A percentile compares a stretch with the other conserved stretches of the same genome.
phyloP scores from a whole-genome alignment of 2,888 invertebrate species.

The Empis stercorea region DNA sequence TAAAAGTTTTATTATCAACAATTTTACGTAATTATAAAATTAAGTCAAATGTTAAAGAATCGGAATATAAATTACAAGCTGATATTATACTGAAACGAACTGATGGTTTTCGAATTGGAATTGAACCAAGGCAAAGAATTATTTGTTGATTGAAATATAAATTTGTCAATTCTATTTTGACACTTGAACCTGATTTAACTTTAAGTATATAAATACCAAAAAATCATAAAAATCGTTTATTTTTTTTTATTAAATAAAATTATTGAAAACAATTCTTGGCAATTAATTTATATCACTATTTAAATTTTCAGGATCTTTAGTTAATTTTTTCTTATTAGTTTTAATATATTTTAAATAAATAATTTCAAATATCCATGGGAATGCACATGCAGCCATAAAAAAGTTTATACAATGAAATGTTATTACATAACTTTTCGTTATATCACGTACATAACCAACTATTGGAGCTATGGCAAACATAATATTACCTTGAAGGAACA shows the following conservation, averaged over 20 bases:
- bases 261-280: no score
- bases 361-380: slow-evolving; percentile 55
- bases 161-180: no score
- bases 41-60: slow-evolving; percentile 48
- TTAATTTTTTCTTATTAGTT: neutral
- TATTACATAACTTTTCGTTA: slow-evolving; percentile 49
- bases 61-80: slow-evolving; percentile 52
- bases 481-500: slow-evolving; percentile 54
- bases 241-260: no score
- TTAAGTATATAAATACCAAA: no score
- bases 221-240: no score
- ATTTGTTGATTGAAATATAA: no score
- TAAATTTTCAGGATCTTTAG: neutral
- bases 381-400: slow-evolving; percentile 50
- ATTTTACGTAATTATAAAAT: slow-evolving; percentile 55
- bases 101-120: slow-evolving; percentile 55
- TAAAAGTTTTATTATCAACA: slow-evolving; percentile 60
- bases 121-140: slow-evolving; percentile 44
- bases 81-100: slow-evolving; percentile 63
- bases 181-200: no score
- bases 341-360: slow-evolving; percentile 19
- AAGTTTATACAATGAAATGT: slow-evolving; percentile 55
- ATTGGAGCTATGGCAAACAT: slow-evolving; percentile 55
- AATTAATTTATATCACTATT: no score
- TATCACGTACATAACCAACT: slow-evolving; percentile 48